These are phyloP conservation scores for Mus pahari DNA, from an alignment of 2,113 vertebrate genomes.

Conservation along the genomic window DNA sequence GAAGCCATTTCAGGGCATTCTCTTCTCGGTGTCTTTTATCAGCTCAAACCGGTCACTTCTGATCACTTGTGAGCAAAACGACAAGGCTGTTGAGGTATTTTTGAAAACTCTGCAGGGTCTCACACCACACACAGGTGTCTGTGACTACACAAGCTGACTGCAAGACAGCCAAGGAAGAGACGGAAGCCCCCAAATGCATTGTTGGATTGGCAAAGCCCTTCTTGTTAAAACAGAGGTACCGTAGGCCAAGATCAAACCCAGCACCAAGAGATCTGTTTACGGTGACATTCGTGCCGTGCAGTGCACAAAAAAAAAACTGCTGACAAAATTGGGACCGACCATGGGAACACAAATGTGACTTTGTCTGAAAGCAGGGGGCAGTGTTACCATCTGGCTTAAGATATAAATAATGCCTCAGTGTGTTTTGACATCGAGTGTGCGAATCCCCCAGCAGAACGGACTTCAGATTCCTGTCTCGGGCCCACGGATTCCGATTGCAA, in stretches of 20 bases:
- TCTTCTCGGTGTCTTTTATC: neutral
- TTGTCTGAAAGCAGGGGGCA: conserved; percentile 62
- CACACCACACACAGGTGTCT: conserved; percentile 48
- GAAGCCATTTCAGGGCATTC: neutral
- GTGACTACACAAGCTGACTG: neutral
- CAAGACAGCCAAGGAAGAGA: conserved; percentile 24
- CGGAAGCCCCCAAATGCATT: conserved; percentile 27
- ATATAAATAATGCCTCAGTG: conserved; percentile 78
- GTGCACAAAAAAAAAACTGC: conserved; percentile 64
- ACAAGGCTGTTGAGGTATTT: conserved; percentile 13
- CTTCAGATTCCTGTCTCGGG: conserved; percentile 17
- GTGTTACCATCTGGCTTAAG: conserved; percentile 71
- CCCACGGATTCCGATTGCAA: conserved; percentile 36
- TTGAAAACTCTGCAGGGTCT: conserved; percentile 2
- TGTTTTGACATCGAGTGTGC: conserved; percentile 60
- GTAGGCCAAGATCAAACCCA: conserved; percentile 62
- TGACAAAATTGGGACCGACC: conserved; percentile 44
- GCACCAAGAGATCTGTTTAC: conserved; percentile 53
- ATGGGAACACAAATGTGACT: conserved; percentile 67
- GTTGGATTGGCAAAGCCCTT: conserved; percentile 67
- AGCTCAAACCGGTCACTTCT: conserved; percentile 48
- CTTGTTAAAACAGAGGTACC: conserved; percentile 46
- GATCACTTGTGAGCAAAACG: neutral
- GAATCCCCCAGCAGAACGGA: conserved; percentile 38
- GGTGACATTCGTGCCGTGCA: neutral